phyloP scores from a whole-genome alignment of 1,140 invertebrate species.

The Lordiphosa collinella region DNA sequence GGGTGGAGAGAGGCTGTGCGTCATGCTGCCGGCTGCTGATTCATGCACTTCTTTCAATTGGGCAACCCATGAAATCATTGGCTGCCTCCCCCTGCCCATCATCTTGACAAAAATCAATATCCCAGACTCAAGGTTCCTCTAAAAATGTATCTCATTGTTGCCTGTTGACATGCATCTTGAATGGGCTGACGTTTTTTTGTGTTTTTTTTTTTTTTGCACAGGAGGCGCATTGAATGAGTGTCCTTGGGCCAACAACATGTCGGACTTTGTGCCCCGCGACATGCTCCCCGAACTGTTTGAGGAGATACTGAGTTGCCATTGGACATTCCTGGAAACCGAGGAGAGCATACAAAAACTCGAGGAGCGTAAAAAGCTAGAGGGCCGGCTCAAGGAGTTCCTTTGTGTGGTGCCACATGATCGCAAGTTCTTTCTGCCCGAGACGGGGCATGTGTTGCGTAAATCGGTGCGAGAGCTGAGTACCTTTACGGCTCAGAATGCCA shows the following conservation, averaged over 20 bases:
- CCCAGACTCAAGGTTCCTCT: constrained; percentile 18
- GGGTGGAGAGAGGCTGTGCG: constrained; percentile 11
- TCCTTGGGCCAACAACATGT: constrained; percentile 68
- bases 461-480: constrained; percentile 85
- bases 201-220: constrained; percentile 26
- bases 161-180: constrained; percentile 4
- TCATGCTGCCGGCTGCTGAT: constrained; percentile 27
- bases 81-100: neutral
- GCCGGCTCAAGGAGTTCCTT: constrained; percentile 87
- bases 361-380: constrained; percentile 87
- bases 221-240: constrained; percentile 66
- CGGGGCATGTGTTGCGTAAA: constrained; percentile 86
- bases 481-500: constrained; percentile 90
- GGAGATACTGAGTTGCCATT: constrained; percentile 86
- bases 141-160: constrained; percentile 32
- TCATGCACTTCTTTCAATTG: constrained; percentile 17
- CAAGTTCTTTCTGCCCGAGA: constrained; percentile 88
- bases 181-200: constrained; percentile 15
- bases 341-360: constrained; percentile 87
- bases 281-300: constrained; percentile 82
- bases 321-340: constrained; percentile 88
- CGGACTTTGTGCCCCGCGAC: constrained; percentile 70
- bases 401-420: constrained; percentile 88
- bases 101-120: constrained; percentile 41
- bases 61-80: neutral